Base-by-base conservation (phyloP, 2,888 invertebrate species). In the Mystacides longicornis region DNA sequence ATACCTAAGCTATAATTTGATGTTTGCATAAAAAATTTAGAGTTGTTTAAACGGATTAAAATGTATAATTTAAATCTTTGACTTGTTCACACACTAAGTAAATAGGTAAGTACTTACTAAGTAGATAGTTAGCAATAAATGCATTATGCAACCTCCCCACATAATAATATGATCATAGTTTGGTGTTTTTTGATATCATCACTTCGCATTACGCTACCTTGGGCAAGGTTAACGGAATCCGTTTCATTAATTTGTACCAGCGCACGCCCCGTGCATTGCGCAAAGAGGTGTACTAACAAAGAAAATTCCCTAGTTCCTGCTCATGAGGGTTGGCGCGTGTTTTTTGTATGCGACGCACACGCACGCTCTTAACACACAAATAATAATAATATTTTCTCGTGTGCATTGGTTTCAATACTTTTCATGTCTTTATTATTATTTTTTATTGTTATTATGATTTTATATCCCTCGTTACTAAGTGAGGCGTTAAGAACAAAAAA, bases 261-360 rank as follows among this genome's bases (percentile, higher is more conserved):
- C 37, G 37, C 16, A 16, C 16, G 37, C 16, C 37, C n/a, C 16
- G 37, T 37, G 37, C 37, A 37, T 37, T 37, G 37, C 16, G n/a
- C n/a, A n/a, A n/a, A 37, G 37, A 37, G 37, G 37, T 16, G 16
- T n/a, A 37, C 16, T 37, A 37, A 37, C 37, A 37, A 37, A 37
- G 37, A 37, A 37, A 37, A 37, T 37, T 37, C 37, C 37, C 37
- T 16, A 16, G 37, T 37, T 37, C 16, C 37, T n/a, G n/a, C n/a
- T 37, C 37, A 37, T 16, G 16, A 37, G 37, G 16, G 37, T n/a
- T 14, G n/a, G 16, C 37, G 37, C 37, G 20, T 23, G 48, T 18
- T 4, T 23, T 48, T 23, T 18, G 22, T 23, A n/a, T n/a, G 48
- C 37, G 46, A 48, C 53, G 53, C 53, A 18, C 47, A 27, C 53